These are phyloP conservation scores for Emydura subglobosa DNA, from an alignment of 2,113 vertebrate genomes.

Conservation along the genomic window DNA sequence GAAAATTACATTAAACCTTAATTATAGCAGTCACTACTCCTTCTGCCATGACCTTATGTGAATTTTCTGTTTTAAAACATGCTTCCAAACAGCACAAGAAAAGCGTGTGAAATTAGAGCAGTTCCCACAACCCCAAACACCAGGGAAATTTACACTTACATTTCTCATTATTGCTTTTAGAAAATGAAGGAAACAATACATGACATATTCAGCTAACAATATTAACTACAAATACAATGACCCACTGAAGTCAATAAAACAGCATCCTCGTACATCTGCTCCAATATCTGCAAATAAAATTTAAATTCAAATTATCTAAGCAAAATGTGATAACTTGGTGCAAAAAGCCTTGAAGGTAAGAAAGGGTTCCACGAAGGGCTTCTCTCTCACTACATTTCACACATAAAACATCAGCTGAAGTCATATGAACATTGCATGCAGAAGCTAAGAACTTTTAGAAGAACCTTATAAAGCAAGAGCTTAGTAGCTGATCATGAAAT, in stretches of 20 bases:
- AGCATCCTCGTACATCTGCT: neutral
- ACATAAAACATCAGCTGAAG: neutral
- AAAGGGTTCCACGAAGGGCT: neutral
- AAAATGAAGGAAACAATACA: neutral
- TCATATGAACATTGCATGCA: neutral
- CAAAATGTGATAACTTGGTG: neutral
- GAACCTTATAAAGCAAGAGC: neutral
- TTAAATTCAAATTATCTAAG: neutral
- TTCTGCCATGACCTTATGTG: neutral
- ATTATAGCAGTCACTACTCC: neutral
- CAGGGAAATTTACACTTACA: neutral
- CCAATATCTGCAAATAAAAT: conserved; percentile 18
- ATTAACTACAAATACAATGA: neutral
- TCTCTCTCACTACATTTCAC: neutral
- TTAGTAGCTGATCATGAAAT: conserved; percentile 8
- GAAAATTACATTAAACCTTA: neutral
- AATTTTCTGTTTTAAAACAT: conserved; percentile 21
- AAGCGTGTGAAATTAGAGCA: neutral
- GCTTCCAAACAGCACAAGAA: neutral
- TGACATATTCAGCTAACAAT: neutral
- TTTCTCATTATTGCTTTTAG: conserved; percentile 1
- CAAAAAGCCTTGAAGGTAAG: neutral
- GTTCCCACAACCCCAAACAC: neutral
- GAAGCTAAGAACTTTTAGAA: neutral
- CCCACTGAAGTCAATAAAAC: conserved; percentile 19